These are phyloP conservation scores for Dissostichus mawsoni DNA, from an alignment of 2,113 vertebrate species.

Conservation along the genomic window DNA sequence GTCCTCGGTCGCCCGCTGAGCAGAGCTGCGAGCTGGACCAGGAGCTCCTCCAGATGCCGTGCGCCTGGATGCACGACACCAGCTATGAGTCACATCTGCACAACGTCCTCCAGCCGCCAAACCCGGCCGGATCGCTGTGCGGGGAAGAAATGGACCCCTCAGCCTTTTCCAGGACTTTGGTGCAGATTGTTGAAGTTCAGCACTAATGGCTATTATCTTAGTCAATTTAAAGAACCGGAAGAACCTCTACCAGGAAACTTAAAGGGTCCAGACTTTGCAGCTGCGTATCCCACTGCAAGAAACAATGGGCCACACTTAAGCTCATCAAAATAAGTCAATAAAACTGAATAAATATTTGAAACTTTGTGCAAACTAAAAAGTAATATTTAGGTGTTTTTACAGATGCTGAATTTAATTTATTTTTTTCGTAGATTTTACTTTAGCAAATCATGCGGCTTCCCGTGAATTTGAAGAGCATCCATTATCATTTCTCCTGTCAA, in stretches of 20 bases:
- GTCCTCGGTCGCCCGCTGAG: not conserved
- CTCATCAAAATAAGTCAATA: constrained; percentile 19
- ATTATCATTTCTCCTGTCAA: constrained; percentile 18
- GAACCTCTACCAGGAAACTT: not conserved
- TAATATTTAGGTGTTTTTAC: constrained; percentile 17
- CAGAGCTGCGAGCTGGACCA: constrained; percentile 52
- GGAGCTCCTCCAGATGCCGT: constrained; percentile 78
- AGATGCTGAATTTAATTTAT: constrained; percentile 11
- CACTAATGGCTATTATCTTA: constrained; percentile 43
- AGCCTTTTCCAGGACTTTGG: constrained; percentile 49
- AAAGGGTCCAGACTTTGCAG: not conserved
- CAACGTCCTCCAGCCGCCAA: constrained; percentile 62
- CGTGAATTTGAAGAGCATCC: constrained; percentile 16
- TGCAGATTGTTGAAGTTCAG: constrained; percentile 73
- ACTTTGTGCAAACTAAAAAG: constrained; percentile 17
- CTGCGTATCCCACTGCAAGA: not conserved
- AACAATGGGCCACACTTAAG: constrained; percentile 5
- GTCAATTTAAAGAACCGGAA: not conserved
- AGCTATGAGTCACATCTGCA: constrained; percentile 76
- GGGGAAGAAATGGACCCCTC: constrained; percentile 48
- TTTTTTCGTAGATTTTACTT: not conserved
- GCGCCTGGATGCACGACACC: constrained; percentile 63
- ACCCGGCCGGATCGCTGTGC: constrained; percentile 31
- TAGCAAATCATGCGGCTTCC: not conserved
- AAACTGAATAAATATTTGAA: constrained; percentile 58